Base-by-base conservation (phyloP, 2,888 invertebrate species). In the Tineola bisselliella region DNA sequence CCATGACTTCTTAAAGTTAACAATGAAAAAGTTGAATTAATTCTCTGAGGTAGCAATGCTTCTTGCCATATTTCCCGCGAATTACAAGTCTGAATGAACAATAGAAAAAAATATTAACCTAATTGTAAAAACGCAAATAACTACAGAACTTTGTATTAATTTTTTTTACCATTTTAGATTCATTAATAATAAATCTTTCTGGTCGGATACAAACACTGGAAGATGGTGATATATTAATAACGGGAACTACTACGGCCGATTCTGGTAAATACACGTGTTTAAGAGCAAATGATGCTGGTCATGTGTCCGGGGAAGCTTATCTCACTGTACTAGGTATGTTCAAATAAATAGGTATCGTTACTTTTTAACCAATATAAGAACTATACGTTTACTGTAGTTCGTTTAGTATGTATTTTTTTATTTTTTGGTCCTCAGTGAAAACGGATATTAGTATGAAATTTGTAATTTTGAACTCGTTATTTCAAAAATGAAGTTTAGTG, bases 221-320 rank as follows among this genome's bases (percentile, higher is more conserved):
- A 64, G 92, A 92, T 68, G 96, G 96, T 43, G 95, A 95, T 84
- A 89, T 98, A 68, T 88, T 97, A 67, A 94, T 98, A 65, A 93
- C 96, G 6, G 93, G 94, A 63, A 93, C 96, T 1, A 91, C 93
- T 64, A 90, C 93, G 65, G 88, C 90, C 25, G 97, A 98, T 79
- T 93, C 92, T 63, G 98, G 97, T 25, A 91, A 93, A 74, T 98
- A 98, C 79, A 93, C 93, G 10, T 98, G 98, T 77, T 88, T 93
- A 57, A 90, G 97, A 63, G 90, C 93, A 60, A 98, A 98, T 76
- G 95, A 94, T 79, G 96, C 96, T 61, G 98, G 98, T 48, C 91
- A 91, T 65, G 93, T 94, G 31, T 90, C 92, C 66, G 96, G 93
- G 62, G 92, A 94, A 67, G 97, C 94, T 48, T 92, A 90, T 77